phyloP scores from a whole-genome alignment of 2,113 vertebrate genomes.

The Suricata suricatta region DNA sequence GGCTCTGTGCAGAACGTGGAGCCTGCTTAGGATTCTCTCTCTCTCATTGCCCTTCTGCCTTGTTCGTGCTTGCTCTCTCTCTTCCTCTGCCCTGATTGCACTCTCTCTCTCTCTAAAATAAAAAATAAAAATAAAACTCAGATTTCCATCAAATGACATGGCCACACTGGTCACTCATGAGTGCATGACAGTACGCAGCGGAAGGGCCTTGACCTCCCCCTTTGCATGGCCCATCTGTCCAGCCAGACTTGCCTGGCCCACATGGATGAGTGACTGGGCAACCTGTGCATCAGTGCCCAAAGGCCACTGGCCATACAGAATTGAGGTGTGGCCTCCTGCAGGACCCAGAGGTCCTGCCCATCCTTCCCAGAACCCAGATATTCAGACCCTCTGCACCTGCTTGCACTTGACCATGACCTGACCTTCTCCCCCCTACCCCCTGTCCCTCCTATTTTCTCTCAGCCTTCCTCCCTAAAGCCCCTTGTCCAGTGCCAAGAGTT shows the following conservation, averaged over 20 bases:
- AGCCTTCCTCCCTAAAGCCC: background rate
- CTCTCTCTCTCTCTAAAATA: no score
- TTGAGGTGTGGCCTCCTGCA: background rate
- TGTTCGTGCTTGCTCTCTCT: no score
- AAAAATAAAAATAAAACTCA: background rate
- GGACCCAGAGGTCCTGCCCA: background rate
- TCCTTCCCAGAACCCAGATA: background rate
- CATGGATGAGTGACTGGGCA: accelerated
- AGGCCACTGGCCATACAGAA: background rate
- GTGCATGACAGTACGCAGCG: accelerated
- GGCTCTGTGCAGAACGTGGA: no score
- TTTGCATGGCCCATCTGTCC: background rate
- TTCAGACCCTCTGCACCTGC: background rate
- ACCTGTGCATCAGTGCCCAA: background rate
- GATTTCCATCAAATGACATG: background rate
- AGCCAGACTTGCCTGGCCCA: background rate
- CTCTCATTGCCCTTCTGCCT: no score
- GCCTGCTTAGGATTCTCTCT: no score
- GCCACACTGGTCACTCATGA: background rate
- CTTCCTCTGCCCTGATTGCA: no score
- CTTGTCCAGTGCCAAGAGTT: background rate
- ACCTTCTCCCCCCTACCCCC: no score
- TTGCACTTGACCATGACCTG: background rate
- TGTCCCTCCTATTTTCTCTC: background rate
- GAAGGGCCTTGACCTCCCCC: background rate